Base-by-base conservation (phyloP, 2,113 vertebrate species). In the Hippocampus guttulatus region DNA sequence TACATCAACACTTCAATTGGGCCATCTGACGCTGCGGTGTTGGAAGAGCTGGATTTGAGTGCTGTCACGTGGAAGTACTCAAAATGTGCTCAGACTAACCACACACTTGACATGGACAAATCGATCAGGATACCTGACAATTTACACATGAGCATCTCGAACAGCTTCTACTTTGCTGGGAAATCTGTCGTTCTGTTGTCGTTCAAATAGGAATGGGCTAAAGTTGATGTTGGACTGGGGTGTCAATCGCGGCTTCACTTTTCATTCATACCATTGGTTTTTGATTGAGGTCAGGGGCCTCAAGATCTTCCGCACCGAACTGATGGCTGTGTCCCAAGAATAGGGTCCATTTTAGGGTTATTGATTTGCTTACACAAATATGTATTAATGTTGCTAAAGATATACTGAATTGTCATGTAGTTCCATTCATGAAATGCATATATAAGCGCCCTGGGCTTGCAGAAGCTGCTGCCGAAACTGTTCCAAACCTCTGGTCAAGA, bases 341-440 rank as follows among this genome's bases (percentile, higher is more conserved):
- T 15, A 7, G 12, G 23, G 23, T 47, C 23, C 23, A 47, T 25
- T 60, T n/a, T 33, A 64, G 41, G 38, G 23, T 43, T 23, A 27
- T 27, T 43, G 38, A 73, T 73, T 67, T 82, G 76, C 61, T 77
- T 68, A 7, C 63, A 65, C 78, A 73, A 68, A 76, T 64, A 49
- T 69, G 70, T 12, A 52, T 52, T 43, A 69, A 12, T 11, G 20
- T 64, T 74, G 71, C 61, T 69, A 77, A 84, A 78, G 68, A 60
- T 67, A 58, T 81, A 64, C 67, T 67, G 40, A 81, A 33, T 66
- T 80, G 62, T 79, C 25, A 57, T 67, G 55, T 78, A 76, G 38
- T 73, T 71, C 2, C 74, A 68, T 63, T 71, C 80, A 85, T 76
- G 67, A 64, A 69, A 64, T 81, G 66, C 70, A 75, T 70, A 73